These are phyloP conservation scores for Parasteatoda lunata DNA, from an alignment of 2,888 invertebrate species.

Conservation along the genomic window DNA sequence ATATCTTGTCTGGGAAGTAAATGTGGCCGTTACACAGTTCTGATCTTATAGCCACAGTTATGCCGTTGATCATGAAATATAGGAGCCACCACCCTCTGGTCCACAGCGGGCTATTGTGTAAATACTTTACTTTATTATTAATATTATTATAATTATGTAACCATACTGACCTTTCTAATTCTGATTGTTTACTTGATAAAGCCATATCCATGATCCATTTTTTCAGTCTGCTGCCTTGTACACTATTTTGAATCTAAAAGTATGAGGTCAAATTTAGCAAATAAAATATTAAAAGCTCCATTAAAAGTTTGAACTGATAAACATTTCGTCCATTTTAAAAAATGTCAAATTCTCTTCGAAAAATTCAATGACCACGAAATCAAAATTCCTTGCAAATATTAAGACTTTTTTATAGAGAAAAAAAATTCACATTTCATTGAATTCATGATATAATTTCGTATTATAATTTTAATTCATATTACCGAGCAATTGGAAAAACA, in stretches of 20 bases:
- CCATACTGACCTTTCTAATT: slow-evolving; percentile 82
- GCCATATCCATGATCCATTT: slow-evolving; percentile 90
- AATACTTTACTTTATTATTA: background rate
- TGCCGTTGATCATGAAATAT: too few species aligned
- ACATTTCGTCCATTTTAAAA: too few species aligned
- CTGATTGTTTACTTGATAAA: slow-evolving; percentile 88
- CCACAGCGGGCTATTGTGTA: background rate
- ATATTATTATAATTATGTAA: background rate
- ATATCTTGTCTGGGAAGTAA: too few species aligned
- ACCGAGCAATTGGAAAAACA: too few species aligned
- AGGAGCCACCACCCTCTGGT: background rate
- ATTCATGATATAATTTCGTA: background rate
- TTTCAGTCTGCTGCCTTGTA: slow-evolving; percentile 87
- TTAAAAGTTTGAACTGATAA: too few species aligned
- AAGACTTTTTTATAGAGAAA: background rate
- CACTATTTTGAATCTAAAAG: slow-evolving; percentile 78
- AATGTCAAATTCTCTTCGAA: too few species aligned
- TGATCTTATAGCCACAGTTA: too few species aligned
- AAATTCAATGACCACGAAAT: too few species aligned
- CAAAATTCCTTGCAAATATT: too few species aligned
- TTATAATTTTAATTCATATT: background rate
- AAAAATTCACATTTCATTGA: background rate
- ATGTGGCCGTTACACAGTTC: too few species aligned
- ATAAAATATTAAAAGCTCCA: too few species aligned
- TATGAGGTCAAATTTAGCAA: background rate